Percentiles rank a stretch among this genome's conserved stretches.
Conservation (phyloP, 2,797 vertebrate genomes). For the Capromys pilorides region DNA sequence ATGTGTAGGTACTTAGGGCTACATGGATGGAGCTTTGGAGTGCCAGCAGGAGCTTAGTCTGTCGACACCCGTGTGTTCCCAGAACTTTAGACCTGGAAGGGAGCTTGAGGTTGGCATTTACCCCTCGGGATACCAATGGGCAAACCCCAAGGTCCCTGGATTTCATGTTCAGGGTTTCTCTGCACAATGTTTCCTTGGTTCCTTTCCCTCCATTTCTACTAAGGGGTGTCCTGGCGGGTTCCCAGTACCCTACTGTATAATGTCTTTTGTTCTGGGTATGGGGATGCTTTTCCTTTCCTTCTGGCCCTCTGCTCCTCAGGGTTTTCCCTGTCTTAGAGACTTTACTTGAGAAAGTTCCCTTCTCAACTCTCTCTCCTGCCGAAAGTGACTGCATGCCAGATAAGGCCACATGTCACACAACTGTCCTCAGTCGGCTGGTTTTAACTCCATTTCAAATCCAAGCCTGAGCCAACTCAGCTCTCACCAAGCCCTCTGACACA, state of each 20-base stretch:
- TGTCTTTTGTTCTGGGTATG: not conserved
- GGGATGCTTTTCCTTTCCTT: not conserved
- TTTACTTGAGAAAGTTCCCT: rapidly evolving
- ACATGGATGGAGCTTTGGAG: no score
- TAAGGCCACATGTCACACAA: not conserved
- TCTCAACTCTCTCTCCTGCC: no score
- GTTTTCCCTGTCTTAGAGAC: not conserved
- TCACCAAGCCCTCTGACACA: not conserved
- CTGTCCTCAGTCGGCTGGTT: not conserved
- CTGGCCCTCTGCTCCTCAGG: not conserved
- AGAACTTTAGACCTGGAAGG: not conserved
- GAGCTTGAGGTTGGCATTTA: not conserved
- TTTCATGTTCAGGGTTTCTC: not conserved
- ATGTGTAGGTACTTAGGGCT: not conserved
- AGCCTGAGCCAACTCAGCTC: not conserved
- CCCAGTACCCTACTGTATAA: not conserved
- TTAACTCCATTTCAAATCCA: not conserved
- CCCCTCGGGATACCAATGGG: not conserved
- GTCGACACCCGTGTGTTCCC: rapidly evolving
- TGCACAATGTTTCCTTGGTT: not conserved
- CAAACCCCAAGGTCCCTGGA: not conserved
- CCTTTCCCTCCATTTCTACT: not conserved
- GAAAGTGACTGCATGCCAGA: not conserved
- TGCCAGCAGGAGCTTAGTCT: not conserved
- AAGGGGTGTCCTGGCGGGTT: not conserved